Conservation (phyloP, 2,888 invertebrate species). For the Notodonta ziczac region DNA sequence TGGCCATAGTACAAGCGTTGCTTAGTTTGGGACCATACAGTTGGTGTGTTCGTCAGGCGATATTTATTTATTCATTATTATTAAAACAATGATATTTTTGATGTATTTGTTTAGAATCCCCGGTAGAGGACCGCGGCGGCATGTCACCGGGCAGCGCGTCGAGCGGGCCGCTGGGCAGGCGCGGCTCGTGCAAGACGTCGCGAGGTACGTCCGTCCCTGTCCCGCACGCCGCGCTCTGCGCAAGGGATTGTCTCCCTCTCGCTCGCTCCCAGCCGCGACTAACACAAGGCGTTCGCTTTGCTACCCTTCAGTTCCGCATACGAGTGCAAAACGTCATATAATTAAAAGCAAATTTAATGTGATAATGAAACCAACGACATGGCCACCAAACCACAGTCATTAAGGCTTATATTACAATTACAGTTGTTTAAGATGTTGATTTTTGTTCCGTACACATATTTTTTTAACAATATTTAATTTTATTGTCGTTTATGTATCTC, state of each 20-base stretch:
- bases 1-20: no score
- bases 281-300: constrained; percentile 50
- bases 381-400: no score
- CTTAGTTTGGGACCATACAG: no score
- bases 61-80: background rate
- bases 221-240: constrained; percentile 25
- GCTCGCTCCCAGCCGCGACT: constrained; percentile 44
- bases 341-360: background rate
- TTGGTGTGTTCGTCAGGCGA: no score
- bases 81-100: background rate
- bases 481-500: no score
- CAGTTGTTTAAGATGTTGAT: no score
- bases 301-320: constrained; percentile 31
- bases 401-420: no score
- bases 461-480: no score
- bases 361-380: no score
- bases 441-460: no score
- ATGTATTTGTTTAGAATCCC: constrained; percentile 82
- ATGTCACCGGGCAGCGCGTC: constrained; percentile 89
- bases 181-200: constrained; percentile 95
- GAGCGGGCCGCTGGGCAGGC: constrained; percentile 89
- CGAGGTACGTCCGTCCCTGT: constrained; percentile 86
- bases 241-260: constrained; percentile 24
- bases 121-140: constrained; percentile 89
- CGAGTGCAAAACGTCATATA: constrained; percentile 13